Evolutionary conservation across 2,113 vertebrate species (phyloP), one percentile per base, ranked within the genome.

Genomic region (Glareola pratincola): DNA sequence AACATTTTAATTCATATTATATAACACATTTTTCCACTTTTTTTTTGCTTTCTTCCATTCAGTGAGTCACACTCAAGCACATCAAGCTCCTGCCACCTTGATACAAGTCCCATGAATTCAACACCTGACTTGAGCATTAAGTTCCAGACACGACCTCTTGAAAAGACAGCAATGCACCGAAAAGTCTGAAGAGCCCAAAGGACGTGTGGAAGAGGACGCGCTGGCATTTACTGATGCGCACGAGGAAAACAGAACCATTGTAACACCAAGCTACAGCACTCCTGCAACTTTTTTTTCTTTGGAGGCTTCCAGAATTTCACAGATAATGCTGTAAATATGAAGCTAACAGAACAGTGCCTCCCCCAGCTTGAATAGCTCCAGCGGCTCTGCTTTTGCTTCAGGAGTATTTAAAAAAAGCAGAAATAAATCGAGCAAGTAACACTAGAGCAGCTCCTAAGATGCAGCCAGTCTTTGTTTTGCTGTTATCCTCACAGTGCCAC

Each of bases 1-100:
- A 95, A 75, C 48, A 76, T 66, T 92, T 92, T n/a, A 87, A 71
- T 57, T 34, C 69, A 37, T 43, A 12, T 72, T 45, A 81, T 50
- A 24, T 7, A 68, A 83, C 23, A 63, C 9, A 20, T 79, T 90
- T 78, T 63, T 63, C 48, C 30, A 30, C 14, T 24, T 22, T 16
- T 67, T 37, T 47, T 56, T 79, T 79, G 21, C 26, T 69, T 69
- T 9, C 41, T 60, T 37, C 36, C 51, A n/a, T 23, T 22, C 63
- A 67, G 24, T 5, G 8, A 81, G n/a, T 89, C 72, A 88, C 62
- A n/a, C 15, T 85, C 17, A 12, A 59, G 15, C 29, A 60, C 12
- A 4, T n/a, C 26, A 26, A 89, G 21, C 17, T 59, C 62, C 67
- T 21, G 37, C 8, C 67, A 69, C 67, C 39, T 59, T 60, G 45